phyloP scores from a whole-genome alignment of 2,113 vertebrate species.

The Brachypteracias leptosomus region DNA sequence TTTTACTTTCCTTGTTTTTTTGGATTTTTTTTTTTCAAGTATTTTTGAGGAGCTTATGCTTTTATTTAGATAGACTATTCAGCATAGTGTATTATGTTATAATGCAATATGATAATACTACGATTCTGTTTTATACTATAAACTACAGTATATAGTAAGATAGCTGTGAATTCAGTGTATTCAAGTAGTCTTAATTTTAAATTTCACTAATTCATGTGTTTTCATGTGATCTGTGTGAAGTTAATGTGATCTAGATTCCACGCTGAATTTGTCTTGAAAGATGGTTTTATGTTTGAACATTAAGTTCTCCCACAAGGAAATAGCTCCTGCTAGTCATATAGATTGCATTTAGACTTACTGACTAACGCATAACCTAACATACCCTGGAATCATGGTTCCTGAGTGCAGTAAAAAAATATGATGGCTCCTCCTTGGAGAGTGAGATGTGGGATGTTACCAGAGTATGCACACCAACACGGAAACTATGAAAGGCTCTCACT shows the following conservation, averaged over 20 bases:
- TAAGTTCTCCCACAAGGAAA: not conserved
- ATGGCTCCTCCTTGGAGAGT: accelerated
- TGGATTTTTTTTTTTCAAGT: not conserved
- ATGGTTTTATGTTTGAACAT: not conserved
- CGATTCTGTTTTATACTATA: not conserved
- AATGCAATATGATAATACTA: not conserved
- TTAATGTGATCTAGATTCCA: not conserved
- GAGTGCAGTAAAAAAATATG: not conserved
- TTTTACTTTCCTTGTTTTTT: not conserved
- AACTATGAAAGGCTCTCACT: not conserved
- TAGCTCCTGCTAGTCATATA: not conserved
- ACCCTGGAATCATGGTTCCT: not conserved
- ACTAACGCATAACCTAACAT: not conserved
- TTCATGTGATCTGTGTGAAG: not conserved
- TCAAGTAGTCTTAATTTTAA: not conserved
- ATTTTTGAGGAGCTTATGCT: not conserved
- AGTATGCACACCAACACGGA: accelerated
- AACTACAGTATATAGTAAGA: not conserved
- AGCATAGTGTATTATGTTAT: not conserved
- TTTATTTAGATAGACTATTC: not conserved
- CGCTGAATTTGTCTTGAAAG: not conserved
- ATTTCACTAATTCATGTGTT: not conserved
- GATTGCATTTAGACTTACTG: not conserved
- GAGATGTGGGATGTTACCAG: not conserved
- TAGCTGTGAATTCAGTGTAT: not conserved